Percentiles rank a stretch among this genome's conserved stretches.
phyloP scores from a whole-genome alignment of 2,888 invertebrate genomes.

The Epiblema foenella region DNA sequence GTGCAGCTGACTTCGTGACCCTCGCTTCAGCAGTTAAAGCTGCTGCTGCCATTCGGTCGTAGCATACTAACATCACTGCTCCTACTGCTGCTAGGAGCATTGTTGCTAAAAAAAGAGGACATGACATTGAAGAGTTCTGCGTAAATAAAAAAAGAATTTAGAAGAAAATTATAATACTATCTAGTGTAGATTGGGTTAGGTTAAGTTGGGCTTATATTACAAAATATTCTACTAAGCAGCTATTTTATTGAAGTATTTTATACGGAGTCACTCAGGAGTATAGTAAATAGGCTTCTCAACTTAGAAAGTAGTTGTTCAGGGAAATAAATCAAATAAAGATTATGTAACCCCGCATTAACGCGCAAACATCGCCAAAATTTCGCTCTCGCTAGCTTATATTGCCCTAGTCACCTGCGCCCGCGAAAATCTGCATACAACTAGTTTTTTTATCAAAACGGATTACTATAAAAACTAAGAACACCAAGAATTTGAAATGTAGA shows the following conservation, averaged over 20 bases:
- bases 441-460: too few species aligned
- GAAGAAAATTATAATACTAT: neutral
- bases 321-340: neutral
- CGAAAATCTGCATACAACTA: too few species aligned
- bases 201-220: too few species aligned
- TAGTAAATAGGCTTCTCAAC: neutral
- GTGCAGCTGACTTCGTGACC: conserved; percentile 86
- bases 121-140: neutral
- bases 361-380: too few species aligned
- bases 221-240: too few species aligned
- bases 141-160: neutral
- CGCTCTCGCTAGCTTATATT: too few species aligned
- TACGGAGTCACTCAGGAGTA: neutral
- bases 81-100: conserved; percentile 91
- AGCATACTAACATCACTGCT: conserved; percentile 91
- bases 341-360: too few species aligned
- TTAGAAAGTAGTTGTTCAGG: neutral
- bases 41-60: conserved; percentile 93
- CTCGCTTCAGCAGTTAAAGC: conserved; percentile 89
- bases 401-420: too few species aligned
- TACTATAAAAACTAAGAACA: too few species aligned
- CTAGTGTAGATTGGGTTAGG: too few species aligned
- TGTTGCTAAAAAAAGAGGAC: conserved; percentile 75
- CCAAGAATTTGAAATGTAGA: too few species aligned
- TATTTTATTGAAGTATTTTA: neutral